These are phyloP conservation scores for Scomberomorus guttatus DNA, from an alignment of 2,797 vertebrate species.

Conservation along the genomic window DNA sequence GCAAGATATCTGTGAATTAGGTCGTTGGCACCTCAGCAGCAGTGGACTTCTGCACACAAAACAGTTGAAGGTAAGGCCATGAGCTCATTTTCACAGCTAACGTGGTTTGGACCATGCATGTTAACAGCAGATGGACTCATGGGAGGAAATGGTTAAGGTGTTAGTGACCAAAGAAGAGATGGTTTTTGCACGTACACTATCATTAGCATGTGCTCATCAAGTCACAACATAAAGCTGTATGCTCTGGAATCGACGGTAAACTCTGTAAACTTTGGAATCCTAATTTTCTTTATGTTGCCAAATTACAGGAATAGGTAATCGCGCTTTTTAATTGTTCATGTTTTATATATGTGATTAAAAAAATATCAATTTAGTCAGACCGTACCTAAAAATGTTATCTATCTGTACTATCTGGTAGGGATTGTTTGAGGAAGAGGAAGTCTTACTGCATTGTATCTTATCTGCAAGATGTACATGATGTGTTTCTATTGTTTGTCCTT, in stretches of 20 bases:
- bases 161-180: neutral
- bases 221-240: neutral
- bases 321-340: neutral
- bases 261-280: neutral
- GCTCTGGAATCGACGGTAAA: neutral
- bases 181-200: neutral
- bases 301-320: neutral
- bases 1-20: neutral
- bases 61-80: conserved; percentile 68
- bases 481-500: neutral
- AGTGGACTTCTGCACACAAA: conserved; percentile 25
- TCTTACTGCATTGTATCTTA: conserved; percentile 11
- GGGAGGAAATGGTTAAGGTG: conserved; percentile 18
- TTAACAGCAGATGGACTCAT: neutral
- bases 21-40: neutral
- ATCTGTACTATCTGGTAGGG: neutral
- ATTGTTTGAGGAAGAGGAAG: conserved; percentile 61
- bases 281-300: neutral
- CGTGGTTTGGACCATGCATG: neutral
- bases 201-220: neutral
- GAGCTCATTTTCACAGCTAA: neutral
- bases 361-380: neutral
- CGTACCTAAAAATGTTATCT: neutral
- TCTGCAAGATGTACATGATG: neutral
- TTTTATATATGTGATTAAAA: neutral